Conservation (phyloP, 2,797 vertebrate species). For the Pangasius mekongensis region DNA sequence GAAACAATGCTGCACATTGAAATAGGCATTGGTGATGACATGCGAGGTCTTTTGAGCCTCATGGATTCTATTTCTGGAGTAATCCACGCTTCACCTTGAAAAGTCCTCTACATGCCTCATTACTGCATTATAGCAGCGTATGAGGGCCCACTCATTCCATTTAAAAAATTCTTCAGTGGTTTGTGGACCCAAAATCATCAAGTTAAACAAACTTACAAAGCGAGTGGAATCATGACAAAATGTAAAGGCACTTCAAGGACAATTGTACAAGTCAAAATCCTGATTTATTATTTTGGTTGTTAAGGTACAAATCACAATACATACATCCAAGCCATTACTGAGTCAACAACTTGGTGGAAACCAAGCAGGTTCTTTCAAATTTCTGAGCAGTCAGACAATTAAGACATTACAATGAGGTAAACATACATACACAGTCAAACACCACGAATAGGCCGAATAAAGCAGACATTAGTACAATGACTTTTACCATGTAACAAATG, state of each 20-base stretch:
- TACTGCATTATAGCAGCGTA: slow-evolving; percentile 19
- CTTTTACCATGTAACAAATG: slow-evolving; percentile 39
- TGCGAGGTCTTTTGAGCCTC: slow-evolving; percentile 33
- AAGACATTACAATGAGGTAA: slow-evolving; percentile 47
- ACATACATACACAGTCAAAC: slow-evolving; percentile 44
- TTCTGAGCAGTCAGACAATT: slow-evolving; percentile 18
- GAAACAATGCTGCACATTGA: slow-evolving; percentile 56
- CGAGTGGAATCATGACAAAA: background rate
- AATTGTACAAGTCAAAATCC: slow-evolving; percentile 38
- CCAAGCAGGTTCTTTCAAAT: slow-evolving; percentile 11
- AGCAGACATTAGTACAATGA: slow-evolving; percentile 33
- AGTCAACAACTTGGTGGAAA: slow-evolving; percentile 22
- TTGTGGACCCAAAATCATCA: slow-evolving; percentile 18
- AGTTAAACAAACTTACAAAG: background rate
- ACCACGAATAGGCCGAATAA: slow-evolving; percentile 23
- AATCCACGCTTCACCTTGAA: slow-evolving; percentile 52
- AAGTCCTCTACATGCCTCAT: slow-evolving; percentile 48
- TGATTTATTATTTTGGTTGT: slow-evolving; percentile 50
- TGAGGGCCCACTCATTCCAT: slow-evolving; percentile 31
- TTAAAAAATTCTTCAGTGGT: slow-evolving; percentile 2
- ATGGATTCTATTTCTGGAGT: slow-evolving; percentile 46
- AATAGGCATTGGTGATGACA: slow-evolving; percentile 18
- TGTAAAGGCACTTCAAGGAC: slow-evolving; percentile 6
- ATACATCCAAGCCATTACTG: slow-evolving; percentile 38
- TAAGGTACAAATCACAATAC: slow-evolving; percentile 42